Percentiles rank a stretch among this genome's conserved stretches.
These are phyloP conservation scores for Tragelaphus strepsiceros DNA, from an alignment of 2,113 vertebrate genomes.

Conservation along the genomic window DNA sequence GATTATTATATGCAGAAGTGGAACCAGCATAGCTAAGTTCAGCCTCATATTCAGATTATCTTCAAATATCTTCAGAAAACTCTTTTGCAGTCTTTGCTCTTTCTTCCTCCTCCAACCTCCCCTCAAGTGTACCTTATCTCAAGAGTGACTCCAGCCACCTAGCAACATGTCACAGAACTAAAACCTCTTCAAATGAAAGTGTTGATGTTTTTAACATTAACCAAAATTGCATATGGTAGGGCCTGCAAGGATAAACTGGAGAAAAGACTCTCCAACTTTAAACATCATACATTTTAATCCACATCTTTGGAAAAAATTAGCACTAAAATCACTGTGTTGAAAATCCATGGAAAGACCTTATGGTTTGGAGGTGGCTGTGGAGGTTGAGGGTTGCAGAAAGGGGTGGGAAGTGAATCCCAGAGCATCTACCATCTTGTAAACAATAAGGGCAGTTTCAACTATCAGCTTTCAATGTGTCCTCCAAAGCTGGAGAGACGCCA, in stretches of 20 bases:
- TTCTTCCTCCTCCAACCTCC: background rate
- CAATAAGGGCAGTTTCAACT: background rate
- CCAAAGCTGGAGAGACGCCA: background rate
- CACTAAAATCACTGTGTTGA: background rate
- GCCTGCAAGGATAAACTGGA: background rate
- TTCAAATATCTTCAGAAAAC: background rate
- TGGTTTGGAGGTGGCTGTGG: background rate
- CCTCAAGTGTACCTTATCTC: rapidly evolving
- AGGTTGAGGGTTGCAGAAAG: background rate
- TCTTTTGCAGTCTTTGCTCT: background rate
- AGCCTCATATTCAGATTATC: background rate
- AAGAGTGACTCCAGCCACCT: background rate
- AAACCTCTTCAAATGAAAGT: background rate
- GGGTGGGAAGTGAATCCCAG: background rate
- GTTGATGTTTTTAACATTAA: background rate
- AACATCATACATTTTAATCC: background rate
- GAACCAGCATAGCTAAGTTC: background rate
- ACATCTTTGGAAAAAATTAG: background rate
- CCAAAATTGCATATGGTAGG: background rate
- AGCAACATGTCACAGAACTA: background rate
- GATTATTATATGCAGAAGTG: rapidly evolving
- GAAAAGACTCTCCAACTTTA: background rate
- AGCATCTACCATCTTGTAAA: background rate
- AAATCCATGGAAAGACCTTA: background rate
- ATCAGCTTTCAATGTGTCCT: background rate